Conservation (phyloP, 2,888 invertebrate species). For the Rhogogaster chlorosoma region DNA sequence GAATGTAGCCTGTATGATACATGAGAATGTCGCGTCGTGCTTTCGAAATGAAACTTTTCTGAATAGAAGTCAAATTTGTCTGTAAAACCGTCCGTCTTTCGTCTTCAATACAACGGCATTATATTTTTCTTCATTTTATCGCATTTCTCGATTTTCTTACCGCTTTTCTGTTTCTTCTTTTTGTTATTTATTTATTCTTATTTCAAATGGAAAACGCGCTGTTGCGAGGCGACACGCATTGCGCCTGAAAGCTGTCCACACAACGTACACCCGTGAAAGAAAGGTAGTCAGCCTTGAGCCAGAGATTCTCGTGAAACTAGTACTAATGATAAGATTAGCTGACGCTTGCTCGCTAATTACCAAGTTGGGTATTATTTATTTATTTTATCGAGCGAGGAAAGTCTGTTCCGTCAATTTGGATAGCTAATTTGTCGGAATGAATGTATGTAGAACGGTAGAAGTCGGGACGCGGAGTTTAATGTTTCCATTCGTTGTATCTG, state of each 20-base stretch:
- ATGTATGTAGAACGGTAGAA: not conserved
- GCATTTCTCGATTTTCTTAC: not conserved
- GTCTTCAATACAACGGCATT: not conserved
- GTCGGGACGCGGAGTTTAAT: not conserved
- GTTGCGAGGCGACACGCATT: not conserved
- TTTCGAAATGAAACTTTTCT: not conserved
- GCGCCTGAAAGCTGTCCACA: slow-evolving; percentile 33
- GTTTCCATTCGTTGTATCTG: not conserved
- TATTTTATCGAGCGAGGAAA: slow-evolving; percentile 10
- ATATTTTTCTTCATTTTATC: not conserved
- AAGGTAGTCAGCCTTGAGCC: not conserved
- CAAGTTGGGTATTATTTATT: not conserved
- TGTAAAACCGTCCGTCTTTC: not conserved
- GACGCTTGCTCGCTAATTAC: not conserved
- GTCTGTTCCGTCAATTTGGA: not conserved
- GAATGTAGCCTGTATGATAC: not conserved
- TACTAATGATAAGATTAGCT: slow-evolving; percentile 7
- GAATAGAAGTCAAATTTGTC: not conserved
- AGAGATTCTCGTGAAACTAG: not conserved
- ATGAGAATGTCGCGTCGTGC: not conserved
- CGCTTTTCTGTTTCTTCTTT: not conserved
- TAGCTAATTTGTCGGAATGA: not conserved
- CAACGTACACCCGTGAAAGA: not conserved
- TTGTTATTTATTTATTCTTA: not conserved
- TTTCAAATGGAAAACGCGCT: not conserved